Percentiles rank a stretch among this genome's conserved stretches.
Conservation (phyloP, 2,797 vertebrate species). For the Mastacembelus armatus region DNA sequence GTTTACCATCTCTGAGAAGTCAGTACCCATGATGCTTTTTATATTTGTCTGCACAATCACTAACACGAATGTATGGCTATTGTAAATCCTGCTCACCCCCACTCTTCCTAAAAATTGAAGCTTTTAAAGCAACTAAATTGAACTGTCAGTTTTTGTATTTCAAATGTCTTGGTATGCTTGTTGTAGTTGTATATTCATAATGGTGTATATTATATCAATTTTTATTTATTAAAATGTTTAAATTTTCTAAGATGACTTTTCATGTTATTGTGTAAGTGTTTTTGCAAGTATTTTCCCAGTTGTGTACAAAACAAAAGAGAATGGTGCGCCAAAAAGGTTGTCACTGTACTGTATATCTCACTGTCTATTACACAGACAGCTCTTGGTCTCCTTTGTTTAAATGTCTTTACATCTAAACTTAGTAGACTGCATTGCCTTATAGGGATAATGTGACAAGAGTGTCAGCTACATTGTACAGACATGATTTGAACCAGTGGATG, state of each 20-base stretch:
- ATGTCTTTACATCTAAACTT: neutral
- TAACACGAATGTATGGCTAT: slow-evolving; percentile 79
- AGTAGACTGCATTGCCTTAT: neutral
- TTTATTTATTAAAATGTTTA: slow-evolving; percentile 82
- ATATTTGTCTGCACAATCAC: slow-evolving; percentile 77
- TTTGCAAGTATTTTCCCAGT: neutral
- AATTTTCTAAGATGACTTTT: slow-evolving; percentile 75
- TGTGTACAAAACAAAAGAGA: too few species aligned
- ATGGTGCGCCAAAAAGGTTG: too few species aligned
- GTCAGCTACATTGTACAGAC: neutral
- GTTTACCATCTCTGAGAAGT: slow-evolving; percentile 59
- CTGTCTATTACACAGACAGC: too few species aligned
- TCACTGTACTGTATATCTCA: too few species aligned
- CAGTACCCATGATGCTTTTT: slow-evolving; percentile 69
- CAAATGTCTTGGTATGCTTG: slow-evolving; percentile 82
- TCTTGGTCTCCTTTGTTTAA: neutral
- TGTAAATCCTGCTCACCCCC: slow-evolving; percentile 68
- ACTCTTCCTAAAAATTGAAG: slow-evolving; percentile 60
- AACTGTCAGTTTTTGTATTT: slow-evolving; percentile 78
- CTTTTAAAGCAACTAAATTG: slow-evolving; percentile 74
- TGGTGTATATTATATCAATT: slow-evolving; percentile 85
- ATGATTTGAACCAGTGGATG: neutral
- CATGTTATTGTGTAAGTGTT: slow-evolving; percentile 33
- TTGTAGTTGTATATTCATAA: slow-evolving; percentile 82
- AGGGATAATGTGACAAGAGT: neutral